Evolutionary conservation across 1,140 invertebrate genomes (phyloP).

Genomic region (Odontomachus brunneus): DNA sequence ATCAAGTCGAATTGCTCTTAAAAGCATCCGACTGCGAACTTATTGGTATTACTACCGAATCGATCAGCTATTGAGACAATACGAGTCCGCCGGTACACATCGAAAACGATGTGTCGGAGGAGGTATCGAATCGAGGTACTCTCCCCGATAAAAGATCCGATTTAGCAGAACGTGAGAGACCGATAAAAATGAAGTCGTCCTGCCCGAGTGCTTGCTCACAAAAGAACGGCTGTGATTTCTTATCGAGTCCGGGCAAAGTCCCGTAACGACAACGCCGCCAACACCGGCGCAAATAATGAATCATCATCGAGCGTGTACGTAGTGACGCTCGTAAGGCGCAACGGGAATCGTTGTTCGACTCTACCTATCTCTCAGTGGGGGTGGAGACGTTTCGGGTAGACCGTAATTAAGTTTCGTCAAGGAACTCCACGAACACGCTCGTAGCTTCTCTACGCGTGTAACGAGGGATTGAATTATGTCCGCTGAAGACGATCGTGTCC

Average conservation of each 20-base stretch:
- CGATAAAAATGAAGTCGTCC: not conserved
- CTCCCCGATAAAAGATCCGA: too few species aligned
- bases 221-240: not conserved
- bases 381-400: not conserved
- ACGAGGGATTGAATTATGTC: slow-evolving; percentile 47
- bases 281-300: slow-evolving; percentile 23
- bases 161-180: not conserved
- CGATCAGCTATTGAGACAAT: not conserved
- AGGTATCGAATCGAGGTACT: too few species aligned
- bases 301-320: slow-evolving; percentile 12
- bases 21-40: not conserved
- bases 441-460: not conserved
- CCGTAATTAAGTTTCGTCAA: slow-evolving; percentile 31
- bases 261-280: not conserved
- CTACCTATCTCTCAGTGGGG: not conserved
- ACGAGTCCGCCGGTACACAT: not conserved
- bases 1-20: not conserved
- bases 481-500: slow-evolving; percentile 6
- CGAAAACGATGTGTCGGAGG: too few species aligned
- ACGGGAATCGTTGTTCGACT: slow-evolving; percentile 16
- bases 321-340: slow-evolving; percentile 3
- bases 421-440: not conserved
- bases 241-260: not conserved
- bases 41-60: not conserved
- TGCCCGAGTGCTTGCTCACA: too few species aligned